Conservation (phyloP, 2,797 vertebrate genomes). For the Phrynocephalus vlangalii region DNA sequence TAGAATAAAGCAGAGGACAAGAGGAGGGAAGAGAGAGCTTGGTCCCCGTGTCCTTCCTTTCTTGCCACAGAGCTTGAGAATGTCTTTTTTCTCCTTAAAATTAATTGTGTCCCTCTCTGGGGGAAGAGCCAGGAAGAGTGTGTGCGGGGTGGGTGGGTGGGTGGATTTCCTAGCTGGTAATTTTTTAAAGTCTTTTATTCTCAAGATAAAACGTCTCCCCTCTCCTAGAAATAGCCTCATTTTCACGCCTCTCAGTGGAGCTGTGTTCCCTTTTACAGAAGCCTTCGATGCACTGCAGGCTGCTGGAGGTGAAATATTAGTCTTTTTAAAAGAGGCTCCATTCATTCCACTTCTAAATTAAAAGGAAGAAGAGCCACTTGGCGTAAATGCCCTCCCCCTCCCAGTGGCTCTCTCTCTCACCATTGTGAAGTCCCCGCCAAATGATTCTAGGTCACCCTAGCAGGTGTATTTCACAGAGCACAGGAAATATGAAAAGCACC, state of each 20-base stretch:
- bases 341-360: constrained; percentile 36
- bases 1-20: constrained; percentile 10
- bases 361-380: constrained; percentile 30
- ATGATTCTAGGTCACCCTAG: constrained; percentile 10
- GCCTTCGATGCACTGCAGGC: constrained; percentile 13
- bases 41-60: background rate
- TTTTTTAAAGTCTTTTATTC: constrained; percentile 34
- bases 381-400: background rate
- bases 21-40: background rate
- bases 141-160: background rate
- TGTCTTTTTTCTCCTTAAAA: background rate
- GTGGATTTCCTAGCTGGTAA: constrained; percentile 28
- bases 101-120: constrained; percentile 26
- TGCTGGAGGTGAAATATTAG: constrained; percentile 40
- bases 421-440: background rate
- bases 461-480: constrained; percentile 12
- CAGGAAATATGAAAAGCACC: constrained; percentile 2
- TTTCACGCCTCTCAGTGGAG: constrained; percentile 20
- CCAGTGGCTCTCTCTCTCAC: background rate
- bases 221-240: constrained; percentile 22
- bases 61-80: background rate
- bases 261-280: constrained; percentile 24
- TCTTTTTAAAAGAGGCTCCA: constrained; percentile 29
- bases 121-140: background rate
- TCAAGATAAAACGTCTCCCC: constrained; percentile 26